A percentile compares a stretch with the other conserved stretches of the same genome.
Conservation (phyloP, 2,113 vertebrate genomes). For the Corvus moneduloides region DNA sequence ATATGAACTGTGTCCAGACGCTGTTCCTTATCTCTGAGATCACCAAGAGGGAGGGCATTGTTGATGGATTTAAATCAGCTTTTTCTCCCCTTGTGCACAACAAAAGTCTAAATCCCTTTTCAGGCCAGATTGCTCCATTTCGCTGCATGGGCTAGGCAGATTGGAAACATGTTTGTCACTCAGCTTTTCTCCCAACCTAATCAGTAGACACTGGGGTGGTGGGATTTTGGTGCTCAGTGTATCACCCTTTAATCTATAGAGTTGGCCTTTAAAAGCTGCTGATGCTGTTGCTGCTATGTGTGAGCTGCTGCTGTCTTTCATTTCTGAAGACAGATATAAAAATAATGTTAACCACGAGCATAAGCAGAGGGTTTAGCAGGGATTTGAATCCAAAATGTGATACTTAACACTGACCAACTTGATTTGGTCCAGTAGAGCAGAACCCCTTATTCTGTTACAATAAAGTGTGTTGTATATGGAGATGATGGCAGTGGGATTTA, state of each 20-base stretch:
- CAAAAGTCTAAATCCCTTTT: conserved; percentile 82
- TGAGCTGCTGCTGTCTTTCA: conserved; percentile 70
- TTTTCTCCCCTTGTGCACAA: conserved; percentile 68
- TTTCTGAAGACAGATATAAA: conserved; percentile 73
- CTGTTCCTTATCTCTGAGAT: conserved; percentile 72
- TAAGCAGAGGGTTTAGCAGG: conserved; percentile 72
- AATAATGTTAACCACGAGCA: conserved; percentile 69
- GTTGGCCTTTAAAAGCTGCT: conserved; percentile 65
- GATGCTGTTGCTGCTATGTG: conserved; percentile 25
- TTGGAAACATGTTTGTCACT: conserved; percentile 79
- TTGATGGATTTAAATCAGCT: conserved; percentile 76
- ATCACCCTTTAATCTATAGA: conserved; percentile 73
- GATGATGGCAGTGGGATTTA: conserved; percentile 57
- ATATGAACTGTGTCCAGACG: conserved; percentile 62
- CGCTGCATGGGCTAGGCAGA: conserved; percentile 76
- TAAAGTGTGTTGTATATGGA: conserved; percentile 60
- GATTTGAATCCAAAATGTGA: conserved; percentile 78
- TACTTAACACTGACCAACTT: conserved; percentile 62
- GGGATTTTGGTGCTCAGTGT: conserved; percentile 38
- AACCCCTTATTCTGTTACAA: conserved; percentile 69
- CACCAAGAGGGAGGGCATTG: conserved; percentile 76
- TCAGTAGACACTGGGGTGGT: conserved; percentile 71
- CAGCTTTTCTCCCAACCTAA: conserved; percentile 75
- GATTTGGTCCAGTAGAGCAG: conserved; percentile 76
- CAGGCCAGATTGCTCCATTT: conserved; percentile 79